Evolutionary conservation across 2,113 vertebrate genomes (phyloP).

Genomic region (Pseudorhombus dupliciocellatus): DNA sequence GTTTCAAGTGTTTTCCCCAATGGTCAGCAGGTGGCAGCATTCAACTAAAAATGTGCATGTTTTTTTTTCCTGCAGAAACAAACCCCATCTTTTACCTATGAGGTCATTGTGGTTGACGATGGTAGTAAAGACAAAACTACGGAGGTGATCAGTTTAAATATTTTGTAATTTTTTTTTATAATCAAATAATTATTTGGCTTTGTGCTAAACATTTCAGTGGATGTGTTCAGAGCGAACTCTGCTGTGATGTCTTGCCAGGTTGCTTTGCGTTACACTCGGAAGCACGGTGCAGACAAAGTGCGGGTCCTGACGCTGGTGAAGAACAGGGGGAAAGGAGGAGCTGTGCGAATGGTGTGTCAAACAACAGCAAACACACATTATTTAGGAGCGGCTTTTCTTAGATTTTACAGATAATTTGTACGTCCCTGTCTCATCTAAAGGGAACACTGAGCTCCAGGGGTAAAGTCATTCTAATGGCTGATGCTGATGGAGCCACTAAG

Average conservation of each 20-base stretch:
- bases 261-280: conserved; percentile 86
- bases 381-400: not conserved
- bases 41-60: conserved; percentile 8
- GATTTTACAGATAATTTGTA: not conserved
- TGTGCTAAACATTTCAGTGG: not conserved
- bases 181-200: not conserved
- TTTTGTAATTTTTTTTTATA: not conserved
- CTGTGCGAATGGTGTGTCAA: conserved; percentile 87
- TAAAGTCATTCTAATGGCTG: conserved; percentile 91
- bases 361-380: not conserved
- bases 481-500: conserved; percentile 97
- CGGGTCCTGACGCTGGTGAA: conserved; percentile 88
- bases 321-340: conserved; percentile 96
- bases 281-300: conserved; percentile 90
- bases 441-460: conserved; percentile 91
- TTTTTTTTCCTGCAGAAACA: conserved; percentile 81
- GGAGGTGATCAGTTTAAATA: conserved; percentile 78
- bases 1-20: not conserved
- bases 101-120: conserved; percentile 94
- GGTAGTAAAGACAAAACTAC: conserved; percentile 95
- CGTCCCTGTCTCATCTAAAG: conserved; percentile 66
- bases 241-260: conserved; percentile 79
- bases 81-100: conserved; percentile 88
- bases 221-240: not conserved
- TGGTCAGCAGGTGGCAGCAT: conserved; percentile 65